Conservation (phyloP, 2,113 vertebrate genomes). For the Elachura formosa region DNA sequence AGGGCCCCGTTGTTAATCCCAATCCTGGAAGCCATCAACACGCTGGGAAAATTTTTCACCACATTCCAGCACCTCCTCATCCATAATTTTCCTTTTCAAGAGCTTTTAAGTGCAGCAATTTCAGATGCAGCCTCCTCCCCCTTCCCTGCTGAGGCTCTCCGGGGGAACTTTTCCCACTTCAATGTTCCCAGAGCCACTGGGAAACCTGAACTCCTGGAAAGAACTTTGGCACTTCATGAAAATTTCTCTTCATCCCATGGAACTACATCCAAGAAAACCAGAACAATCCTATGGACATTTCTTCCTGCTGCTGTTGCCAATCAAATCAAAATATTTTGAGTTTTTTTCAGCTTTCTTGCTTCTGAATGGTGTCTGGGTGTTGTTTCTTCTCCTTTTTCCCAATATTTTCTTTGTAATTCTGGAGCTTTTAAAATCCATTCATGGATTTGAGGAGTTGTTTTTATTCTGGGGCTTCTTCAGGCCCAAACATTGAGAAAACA, state of each 20-base stretch:
- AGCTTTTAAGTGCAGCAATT: neutral
- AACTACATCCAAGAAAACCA: neutral
- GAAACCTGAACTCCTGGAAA: slow-evolving; percentile 13
- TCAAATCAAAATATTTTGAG: neutral
- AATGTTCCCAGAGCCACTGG: neutral
- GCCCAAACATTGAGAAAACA: neutral
- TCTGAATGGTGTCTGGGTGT: neutral
- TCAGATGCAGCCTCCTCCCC: neutral
- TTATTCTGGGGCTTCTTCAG: neutral
- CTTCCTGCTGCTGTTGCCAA: neutral
- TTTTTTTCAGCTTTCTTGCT: neutral
- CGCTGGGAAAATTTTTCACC: neutral
- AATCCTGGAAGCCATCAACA: neutral
- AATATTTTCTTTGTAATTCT: neutral
- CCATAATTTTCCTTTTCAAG: neutral
- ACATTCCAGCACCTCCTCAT: neutral
- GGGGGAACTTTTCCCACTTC: neutral
- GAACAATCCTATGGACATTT: neutral
- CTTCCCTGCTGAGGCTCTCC: neutral
- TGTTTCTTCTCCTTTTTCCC: neutral
- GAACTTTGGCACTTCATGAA: neutral
- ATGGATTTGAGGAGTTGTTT: neutral
- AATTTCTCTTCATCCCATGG: neutral
- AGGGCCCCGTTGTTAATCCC: neutral
- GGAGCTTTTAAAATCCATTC: neutral